phyloP scores from a whole-genome alignment of 2,113 vertebrate species.

The Actenoides hombroni region DNA sequence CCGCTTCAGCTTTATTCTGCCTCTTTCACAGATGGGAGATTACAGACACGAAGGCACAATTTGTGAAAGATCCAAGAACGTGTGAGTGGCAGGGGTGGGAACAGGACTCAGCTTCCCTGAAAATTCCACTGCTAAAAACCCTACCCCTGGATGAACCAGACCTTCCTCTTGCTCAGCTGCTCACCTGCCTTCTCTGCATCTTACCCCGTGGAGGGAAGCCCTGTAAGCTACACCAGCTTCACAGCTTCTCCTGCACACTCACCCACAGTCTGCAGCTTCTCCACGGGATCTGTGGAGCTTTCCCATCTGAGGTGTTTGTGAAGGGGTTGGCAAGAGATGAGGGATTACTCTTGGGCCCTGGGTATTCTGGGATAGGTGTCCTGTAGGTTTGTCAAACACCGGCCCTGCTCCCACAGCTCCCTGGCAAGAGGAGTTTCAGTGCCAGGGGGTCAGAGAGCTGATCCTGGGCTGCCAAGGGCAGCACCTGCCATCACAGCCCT shows the following conservation, averaged over 20 bases:
- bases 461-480: neutral
- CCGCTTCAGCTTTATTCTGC: neutral
- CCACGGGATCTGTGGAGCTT: neutral
- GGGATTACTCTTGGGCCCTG: neutral
- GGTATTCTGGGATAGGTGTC: neutral
- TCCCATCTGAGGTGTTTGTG: neutral
- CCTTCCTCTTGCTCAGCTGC: neutral
- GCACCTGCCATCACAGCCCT: neutral
- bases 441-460: neutral
- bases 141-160: neutral
- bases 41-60: constrained; percentile 2
- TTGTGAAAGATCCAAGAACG: constrained; percentile 55
- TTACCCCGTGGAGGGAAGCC: neutral
- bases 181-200: accelerated
- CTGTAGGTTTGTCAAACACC: neutral
- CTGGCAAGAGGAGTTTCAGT: neutral
- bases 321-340: neutral
- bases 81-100: neutral
- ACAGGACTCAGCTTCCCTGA: constrained; percentile 16
- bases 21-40: constrained; percentile 4
- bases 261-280: neutral
- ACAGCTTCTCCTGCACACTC: accelerated
- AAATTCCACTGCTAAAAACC: neutral
- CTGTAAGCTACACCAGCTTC: neutral
- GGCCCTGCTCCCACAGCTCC: neutral